Conservation (phyloP, 2,113 vertebrate species). For the Anguilla rostrata region DNA sequence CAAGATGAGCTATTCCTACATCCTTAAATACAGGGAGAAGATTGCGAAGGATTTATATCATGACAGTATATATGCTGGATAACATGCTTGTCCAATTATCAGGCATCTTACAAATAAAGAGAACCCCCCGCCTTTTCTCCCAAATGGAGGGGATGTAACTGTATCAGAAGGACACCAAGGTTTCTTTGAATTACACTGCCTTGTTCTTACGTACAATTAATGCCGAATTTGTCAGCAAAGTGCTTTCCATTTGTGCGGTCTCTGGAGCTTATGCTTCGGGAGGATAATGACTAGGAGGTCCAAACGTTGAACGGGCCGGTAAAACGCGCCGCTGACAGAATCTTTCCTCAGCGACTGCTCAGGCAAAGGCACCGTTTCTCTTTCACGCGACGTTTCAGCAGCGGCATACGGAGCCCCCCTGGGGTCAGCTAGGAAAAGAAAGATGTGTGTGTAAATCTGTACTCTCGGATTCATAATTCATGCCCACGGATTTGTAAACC, state of each 20-base stretch:
- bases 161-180: conserved; percentile 53
- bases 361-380: not conserved
- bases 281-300: not conserved
- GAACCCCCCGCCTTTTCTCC: conserved; percentile 2
- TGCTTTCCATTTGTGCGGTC: conserved; percentile 58
- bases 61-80: not conserved
- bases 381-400: not conserved
- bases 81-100: not conserved
- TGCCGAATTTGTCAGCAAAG: conserved; percentile 38
- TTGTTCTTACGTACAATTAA: conserved; percentile 37
- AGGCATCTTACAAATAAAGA: conserved; percentile 20
- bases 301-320: not conserved
- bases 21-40: not conserved
- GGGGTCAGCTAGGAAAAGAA: no score
- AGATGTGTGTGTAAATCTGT: no score
- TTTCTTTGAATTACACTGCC: not conserved
- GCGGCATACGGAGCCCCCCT: not conserved
- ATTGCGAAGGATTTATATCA: not conserved
- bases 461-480: no score
- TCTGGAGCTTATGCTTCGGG: not conserved
- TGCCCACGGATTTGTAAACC: no score
- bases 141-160: conserved; percentile 47
- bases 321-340: conserved; percentile 4
- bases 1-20: not conserved
- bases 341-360: not conserved